These are phyloP conservation scores for Perithous albicinctus DNA, from an alignment of 2,888 invertebrate genomes.

Conservation along the genomic window DNA sequence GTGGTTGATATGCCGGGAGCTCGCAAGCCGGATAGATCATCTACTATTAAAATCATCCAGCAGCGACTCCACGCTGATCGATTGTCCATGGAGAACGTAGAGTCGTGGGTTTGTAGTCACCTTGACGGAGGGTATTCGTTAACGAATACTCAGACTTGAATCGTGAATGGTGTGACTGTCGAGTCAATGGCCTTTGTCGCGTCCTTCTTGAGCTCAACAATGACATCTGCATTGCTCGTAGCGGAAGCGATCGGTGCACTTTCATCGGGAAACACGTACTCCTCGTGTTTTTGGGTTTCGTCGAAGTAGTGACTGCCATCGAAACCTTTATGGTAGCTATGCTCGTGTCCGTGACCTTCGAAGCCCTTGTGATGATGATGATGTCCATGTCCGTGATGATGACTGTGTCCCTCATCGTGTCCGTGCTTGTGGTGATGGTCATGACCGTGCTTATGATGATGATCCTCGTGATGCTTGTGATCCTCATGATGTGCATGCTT, in stretches of 20 bases:
- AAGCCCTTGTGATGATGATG: constrained; percentile 71
- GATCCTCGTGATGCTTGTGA: constrained; percentile 76
- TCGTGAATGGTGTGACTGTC: constrained; percentile 50
- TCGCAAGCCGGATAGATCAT: not conserved
- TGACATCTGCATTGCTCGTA: constrained; percentile 59
- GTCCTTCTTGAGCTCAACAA: constrained; percentile 67
- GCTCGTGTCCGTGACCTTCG: constrained; percentile 72
- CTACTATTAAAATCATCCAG: constrained; percentile 13
- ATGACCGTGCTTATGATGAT: constrained; percentile 75
- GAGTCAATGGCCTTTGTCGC: constrained; percentile 70
- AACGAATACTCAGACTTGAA: constrained; percentile 26
- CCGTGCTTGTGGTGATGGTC: constrained; percentile 68
- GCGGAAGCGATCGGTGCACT: constrained; percentile 60
- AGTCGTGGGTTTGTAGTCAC: constrained; percentile 8
- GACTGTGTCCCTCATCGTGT: constrained; percentile 66
- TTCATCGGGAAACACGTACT: constrained; percentile 76
- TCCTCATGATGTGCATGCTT: constrained; percentile 72
- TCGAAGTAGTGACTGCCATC: constrained; percentile 71
- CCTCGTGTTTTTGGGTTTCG: constrained; percentile 74
- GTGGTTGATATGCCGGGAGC: constrained; percentile 18
- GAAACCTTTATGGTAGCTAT: constrained; percentile 70
- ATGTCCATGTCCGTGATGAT: constrained; percentile 69
- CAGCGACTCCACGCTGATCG: constrained; percentile 23
- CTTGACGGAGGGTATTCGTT: not conserved
- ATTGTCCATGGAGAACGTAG: constrained; percentile 31